A percentile compares a stretch with the other conserved stretches of the same genome.
Evolutionary conservation across 2,797 vertebrate genomes (phyloP).

Genomic region (Smutsia temminckii): DNA sequence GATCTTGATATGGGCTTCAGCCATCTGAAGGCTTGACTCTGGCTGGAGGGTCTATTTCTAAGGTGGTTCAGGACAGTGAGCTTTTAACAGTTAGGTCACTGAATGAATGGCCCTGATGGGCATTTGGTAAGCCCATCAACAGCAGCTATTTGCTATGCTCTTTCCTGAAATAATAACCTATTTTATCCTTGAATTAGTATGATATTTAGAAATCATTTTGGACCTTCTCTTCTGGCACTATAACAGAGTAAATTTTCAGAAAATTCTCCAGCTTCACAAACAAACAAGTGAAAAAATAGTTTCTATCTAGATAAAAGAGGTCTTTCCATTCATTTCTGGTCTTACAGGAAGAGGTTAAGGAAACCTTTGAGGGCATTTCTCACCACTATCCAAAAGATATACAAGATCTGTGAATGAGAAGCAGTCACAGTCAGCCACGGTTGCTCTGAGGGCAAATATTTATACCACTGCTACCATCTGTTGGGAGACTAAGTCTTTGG

Average conservation of each 20-base stretch:
- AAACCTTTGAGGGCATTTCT: neutral
- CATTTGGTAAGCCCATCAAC: neutral
- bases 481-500: neutral
- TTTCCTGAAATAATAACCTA: neutral
- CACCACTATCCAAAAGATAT: neutral
- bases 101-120: neutral
- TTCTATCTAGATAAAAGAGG: neutral
- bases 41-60: neutral
- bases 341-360: neutral
- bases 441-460: neutral
- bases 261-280: neutral
- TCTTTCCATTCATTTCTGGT: neutral
- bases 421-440: neutral
- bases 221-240: neutral
- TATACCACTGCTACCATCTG: neutral
- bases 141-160: neutral
- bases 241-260: neutral
- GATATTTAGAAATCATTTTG: constrained; percentile 2
- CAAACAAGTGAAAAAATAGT: neutral
- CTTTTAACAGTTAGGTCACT: neutral
- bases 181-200: neutral
- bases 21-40: neutral
- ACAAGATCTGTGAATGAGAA: neutral
- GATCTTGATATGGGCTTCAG: neutral
- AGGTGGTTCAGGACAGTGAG: neutral